Conservation (phyloP, 2,888 invertebrate species). For the Megastigmus dorsalis region DNA sequence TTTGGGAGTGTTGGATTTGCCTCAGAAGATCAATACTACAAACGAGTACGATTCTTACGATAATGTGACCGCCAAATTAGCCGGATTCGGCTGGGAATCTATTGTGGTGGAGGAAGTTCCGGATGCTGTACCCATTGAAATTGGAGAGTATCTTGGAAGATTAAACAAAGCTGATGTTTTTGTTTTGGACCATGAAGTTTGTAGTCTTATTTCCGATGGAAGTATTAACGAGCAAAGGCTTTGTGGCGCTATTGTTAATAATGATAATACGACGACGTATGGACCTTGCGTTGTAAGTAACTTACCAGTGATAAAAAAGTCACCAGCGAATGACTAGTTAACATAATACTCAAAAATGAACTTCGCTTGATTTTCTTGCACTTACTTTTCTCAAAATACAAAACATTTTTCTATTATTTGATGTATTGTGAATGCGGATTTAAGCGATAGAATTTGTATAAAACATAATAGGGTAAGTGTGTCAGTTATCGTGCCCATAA, state of each 20-base stretch:
- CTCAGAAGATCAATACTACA: neutral
- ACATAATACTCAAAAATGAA: neutral
- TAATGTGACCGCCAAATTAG: neutral
- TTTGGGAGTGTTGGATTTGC: neutral
- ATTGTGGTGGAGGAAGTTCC: neutral
- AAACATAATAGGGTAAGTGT: no score
- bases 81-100: neutral
- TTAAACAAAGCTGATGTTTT: neutral
- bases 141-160: neutral
- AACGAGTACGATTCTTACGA: neutral
- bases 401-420: no score
- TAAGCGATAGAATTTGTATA: no score
- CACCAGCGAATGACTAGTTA: no score
- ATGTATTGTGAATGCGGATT: no score
- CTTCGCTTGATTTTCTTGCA: no score
- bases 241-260: neutral
- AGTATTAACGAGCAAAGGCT: neutral
- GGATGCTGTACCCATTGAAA: neutral
- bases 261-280: neutral
- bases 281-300: neutral
- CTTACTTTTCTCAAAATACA: no score
- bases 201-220: neutral
- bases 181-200: neutral
- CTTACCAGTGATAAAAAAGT: no score
- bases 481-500: no score